A percentile compares a stretch with the other conserved stretches of the same genome.
phyloP scores from a whole-genome alignment of 2,888 invertebrate species.

The Fissipunctia ypsillon region DNA sequence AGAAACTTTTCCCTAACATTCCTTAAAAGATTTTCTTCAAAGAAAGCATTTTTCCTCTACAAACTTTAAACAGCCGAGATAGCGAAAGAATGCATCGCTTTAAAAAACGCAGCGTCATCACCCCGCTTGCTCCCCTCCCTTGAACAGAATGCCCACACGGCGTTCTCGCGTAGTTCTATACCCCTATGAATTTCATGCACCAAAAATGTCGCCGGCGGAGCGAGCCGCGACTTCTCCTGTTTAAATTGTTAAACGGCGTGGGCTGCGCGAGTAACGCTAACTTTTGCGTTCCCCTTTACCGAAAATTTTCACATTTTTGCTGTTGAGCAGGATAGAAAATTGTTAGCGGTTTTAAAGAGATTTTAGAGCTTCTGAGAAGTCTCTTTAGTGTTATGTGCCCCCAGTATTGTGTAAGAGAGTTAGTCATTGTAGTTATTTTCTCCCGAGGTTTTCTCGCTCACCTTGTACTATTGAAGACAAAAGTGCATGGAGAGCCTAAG shows the following conservation, averaged over 20 bases:
- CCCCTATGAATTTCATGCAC: slow-evolving; percentile 80
- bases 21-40: background rate
- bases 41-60: slow-evolving; percentile 14
- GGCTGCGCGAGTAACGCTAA: slow-evolving; percentile 66
- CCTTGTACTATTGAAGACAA: too few species aligned
- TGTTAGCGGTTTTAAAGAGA: slow-evolving; percentile 67
- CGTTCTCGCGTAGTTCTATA: slow-evolving; percentile 59
- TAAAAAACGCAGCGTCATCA: slow-evolving; percentile 28
- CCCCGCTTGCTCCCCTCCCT: slow-evolving; percentile 44
- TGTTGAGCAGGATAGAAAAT: slow-evolving; percentile 48
- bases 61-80: slow-evolving; percentile 15
- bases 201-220: slow-evolving; percentile 80
- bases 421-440: background rate
- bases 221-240: slow-evolving; percentile 77
- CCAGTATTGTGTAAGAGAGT: slow-evolving; percentile 16
- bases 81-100: slow-evolving; percentile 20
- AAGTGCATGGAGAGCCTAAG: too few species aligned
- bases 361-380: slow-evolving; percentile 56
- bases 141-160: slow-evolving; percentile 20
- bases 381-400: slow-evolving; percentile 47
- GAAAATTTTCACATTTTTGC: slow-evolving; percentile 65
- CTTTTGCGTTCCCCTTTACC: slow-evolving; percentile 57
- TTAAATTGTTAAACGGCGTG: slow-evolving; percentile 83
- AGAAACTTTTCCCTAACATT: background rate
- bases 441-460: slow-evolving; percentile 2